Conservation (phyloP, 1,140 invertebrate species). For the Drosophila cardini region DNA sequence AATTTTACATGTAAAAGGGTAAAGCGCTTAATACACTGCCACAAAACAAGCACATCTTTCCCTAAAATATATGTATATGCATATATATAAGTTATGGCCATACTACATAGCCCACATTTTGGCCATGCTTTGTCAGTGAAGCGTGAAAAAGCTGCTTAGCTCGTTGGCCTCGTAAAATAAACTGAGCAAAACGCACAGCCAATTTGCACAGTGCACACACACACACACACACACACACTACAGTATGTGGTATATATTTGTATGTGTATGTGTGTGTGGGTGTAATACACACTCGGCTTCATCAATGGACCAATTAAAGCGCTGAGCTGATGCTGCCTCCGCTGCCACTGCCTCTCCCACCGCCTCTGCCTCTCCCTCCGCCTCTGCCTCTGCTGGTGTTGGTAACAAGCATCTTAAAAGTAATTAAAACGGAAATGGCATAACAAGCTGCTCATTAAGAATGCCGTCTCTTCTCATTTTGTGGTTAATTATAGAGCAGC, state of each 20-base stretch:
- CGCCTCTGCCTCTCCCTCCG: no score
- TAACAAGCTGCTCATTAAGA: constrained; percentile 84
- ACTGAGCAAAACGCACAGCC: constrained; percentile 34
- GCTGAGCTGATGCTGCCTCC: constrained; percentile 28
- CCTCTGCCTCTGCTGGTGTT: constrained; percentile 49
- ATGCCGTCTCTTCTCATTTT: constrained; percentile 58
- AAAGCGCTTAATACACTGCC: constrained; percentile 78
- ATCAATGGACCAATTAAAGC: constrained; percentile 84
- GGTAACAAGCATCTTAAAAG: constrained; percentile 81
- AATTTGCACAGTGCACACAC: constrained; percentile 40
- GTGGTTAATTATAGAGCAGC: constrained; percentile 83
- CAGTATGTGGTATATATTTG: not conserved
- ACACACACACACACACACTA: constrained; percentile 6
- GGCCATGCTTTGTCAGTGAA: constrained; percentile 14
- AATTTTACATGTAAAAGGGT: constrained; percentile 83
- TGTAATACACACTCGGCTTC: constrained; percentile 22
- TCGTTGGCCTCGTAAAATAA: constrained; percentile 24
- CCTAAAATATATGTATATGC: not conserved
- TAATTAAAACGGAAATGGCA: constrained; percentile 83
- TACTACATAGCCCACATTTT: constrained; percentile 30
- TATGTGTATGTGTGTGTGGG: not conserved
- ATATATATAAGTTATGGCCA: not conserved
- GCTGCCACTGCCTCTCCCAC: no score
- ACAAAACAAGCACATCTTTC: constrained; percentile 36
- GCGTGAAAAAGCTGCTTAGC: constrained; percentile 35